Conservation (phyloP, 2,888 invertebrate genomes). For the Lasioglossum vierecki region DNA sequence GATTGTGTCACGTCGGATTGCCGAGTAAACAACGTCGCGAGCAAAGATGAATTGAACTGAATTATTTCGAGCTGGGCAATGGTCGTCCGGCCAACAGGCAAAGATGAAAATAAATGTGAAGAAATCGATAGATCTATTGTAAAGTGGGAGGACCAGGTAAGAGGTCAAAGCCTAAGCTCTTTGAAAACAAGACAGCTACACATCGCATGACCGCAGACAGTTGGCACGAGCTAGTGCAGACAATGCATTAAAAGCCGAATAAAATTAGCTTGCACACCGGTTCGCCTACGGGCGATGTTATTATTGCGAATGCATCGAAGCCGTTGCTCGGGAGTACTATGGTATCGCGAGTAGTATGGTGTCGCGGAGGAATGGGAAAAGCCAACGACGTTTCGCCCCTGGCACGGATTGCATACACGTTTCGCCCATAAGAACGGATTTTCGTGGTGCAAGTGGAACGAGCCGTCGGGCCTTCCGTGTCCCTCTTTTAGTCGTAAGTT, state of each 20-base stretch:
- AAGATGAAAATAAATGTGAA: background rate
- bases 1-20: background rate
- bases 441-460: conserved; percentile 45
- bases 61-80: background rate
- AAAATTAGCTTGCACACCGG: background rate
- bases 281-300: background rate
- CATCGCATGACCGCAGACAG: background rate
- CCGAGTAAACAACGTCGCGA: background rate
- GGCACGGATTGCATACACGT: conserved; percentile 48
- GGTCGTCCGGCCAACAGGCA: background rate
- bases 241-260: conserved; percentile 6
- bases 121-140: background rate
- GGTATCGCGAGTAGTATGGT: background rate
- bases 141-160: background rate
- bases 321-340: background rate
- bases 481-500: conserved; percentile 58
- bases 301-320: conserved; percentile 4
- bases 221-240: background rate
- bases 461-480: conserved; percentile 45
- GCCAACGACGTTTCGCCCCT: conserved; percentile 29
- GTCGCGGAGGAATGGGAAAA: background rate
- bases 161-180: background rate
- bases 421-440: conserved; percentile 53
- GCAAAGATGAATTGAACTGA: background rate
- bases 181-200: background rate